Base-by-base conservation (phyloP, 2,797 vertebrate genomes). In the Siniperca undulata region DNA sequence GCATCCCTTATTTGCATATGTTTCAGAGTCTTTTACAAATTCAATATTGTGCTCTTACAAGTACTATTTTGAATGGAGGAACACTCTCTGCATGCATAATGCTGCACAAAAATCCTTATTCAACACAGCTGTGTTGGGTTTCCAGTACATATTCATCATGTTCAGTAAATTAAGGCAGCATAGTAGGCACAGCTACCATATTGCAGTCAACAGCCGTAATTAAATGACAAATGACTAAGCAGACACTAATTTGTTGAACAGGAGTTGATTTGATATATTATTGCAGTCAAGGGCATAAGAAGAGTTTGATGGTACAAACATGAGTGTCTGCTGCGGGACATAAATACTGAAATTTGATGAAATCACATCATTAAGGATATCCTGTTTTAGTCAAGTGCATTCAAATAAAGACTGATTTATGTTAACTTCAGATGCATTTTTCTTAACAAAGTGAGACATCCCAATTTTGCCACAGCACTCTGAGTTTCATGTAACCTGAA, bases 11-110 rank as follows among this genome's bases (percentile, higher is more conserved):
- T 93, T 89, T 91, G 77, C 88, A 91, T 89, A 85, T 69, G 67
- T 91, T 88, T 91, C 74, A 75, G 75, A 84, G 70, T 88, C 67
- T 86, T 91, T 81, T 87, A 80, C 90, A 89, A 89, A 92, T 91
- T 88, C 71, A 88, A 77, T 85, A 82, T 80, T 46, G 80, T 80
- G 72, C 84, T 89, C 77, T 86, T 90, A 87, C 75, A 83, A 88
- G 83, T 65, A 64, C 44, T 30, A n/a, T 84, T 76, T 80, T 83
- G 64, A 85, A 81, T 27, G 27, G 42, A 76, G 55, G 50, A 84
- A 82, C 65, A 20, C 71, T 67, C 66, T 68, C 59, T 71, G 82
- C 79, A 90, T 93, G 76, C 75, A 78, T 91, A 88, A 90, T 84
- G 78, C 48, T 64, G 56, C 56, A 56, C 50, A 71, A 16, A 67